Conservation (phyloP, 2,113 vertebrate genomes). For the Cygnus atratus region DNA sequence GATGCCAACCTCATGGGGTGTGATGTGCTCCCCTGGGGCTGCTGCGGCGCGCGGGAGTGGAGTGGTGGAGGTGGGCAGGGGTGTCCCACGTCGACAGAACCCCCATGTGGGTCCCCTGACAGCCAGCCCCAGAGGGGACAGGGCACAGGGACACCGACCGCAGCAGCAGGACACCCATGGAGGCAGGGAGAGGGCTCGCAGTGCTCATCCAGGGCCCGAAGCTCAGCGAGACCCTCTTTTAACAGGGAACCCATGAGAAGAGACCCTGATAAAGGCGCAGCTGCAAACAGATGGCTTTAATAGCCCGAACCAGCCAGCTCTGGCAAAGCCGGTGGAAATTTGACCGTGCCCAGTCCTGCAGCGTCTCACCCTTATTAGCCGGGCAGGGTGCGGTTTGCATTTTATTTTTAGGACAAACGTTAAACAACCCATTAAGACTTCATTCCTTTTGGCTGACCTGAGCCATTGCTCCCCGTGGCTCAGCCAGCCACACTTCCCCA, state of each 20-base stretch:
- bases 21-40: fast-evolving
- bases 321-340: not conserved
- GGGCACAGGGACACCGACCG: too few species aligned
- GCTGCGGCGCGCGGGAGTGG: fast-evolving
- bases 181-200: too few species aligned
- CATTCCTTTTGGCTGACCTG: not conserved
- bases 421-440: not conserved
- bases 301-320: not conserved
- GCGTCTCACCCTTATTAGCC: not conserved
- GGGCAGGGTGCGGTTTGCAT: fast-evolving
- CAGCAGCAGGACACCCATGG: too few species aligned
- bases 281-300: not conserved
- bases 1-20: too few species aligned
- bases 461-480: not conserved
- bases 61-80: too few species aligned
- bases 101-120: too few species aligned
- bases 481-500: not conserved
- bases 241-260: not conserved
- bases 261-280: not conserved
- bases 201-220: not conserved
- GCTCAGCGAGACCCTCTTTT: not conserved
- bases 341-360: too few species aligned
- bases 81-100: too few species aligned
- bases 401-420: not conserved
- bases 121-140: too few species aligned